These are phyloP conservation scores for Leucosticte australis DNA, from an alignment of 2,113 vertebrate species.

Conservation along the genomic window DNA sequence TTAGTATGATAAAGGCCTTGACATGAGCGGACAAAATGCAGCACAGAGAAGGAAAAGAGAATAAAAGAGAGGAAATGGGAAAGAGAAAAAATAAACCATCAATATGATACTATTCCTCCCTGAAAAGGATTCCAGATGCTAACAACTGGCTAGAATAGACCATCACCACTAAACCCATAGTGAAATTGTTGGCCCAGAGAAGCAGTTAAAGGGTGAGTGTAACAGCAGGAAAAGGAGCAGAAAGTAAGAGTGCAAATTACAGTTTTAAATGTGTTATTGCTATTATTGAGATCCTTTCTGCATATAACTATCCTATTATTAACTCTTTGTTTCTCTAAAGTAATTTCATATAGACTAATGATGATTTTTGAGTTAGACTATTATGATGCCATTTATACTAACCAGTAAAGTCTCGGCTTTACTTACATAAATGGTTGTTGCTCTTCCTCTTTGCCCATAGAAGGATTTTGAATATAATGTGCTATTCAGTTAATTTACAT, in stretches of 20 bases:
- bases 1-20: neutral
- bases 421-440: neutral
- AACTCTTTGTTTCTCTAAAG: neutral
- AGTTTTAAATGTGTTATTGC: neutral
- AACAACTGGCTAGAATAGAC: neutral
- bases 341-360: neutral
- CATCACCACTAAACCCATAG: neutral
- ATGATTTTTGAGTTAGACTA: neutral
- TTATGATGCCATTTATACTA: neutral
- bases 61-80: neutral
- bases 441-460: neutral
- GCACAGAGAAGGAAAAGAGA: neutral
- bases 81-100: neutral
- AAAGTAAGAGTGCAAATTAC: neutral
- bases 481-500: neutral
- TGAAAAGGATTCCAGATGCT: neutral
- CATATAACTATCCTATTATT: neutral
- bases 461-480: neutral
- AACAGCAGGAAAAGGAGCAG: neutral
- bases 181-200: neutral
- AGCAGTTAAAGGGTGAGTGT: neutral
- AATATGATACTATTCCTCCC: neutral
- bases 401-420: neutral
- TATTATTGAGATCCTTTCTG: neutral
- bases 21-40: accelerated